phyloP scores from a whole-genome alignment of 2,113 vertebrate genomes.

The Pomatorhinus ruficollis region DNA sequence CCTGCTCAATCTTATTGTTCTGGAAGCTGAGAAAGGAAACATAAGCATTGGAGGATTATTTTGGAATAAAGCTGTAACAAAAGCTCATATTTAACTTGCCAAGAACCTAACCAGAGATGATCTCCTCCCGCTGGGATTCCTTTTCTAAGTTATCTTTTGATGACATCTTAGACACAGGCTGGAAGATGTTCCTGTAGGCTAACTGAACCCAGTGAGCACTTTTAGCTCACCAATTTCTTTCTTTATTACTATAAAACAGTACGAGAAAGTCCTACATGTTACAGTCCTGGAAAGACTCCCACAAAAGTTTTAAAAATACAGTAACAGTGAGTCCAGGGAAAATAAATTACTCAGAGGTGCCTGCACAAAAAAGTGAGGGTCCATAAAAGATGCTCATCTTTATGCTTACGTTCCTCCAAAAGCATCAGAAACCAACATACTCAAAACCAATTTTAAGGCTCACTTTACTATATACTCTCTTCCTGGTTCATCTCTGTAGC shows the following conservation, averaged over 20 bases:
- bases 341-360: not conserved
- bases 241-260: not conserved
- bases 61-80: not conserved
- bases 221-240: not conserved
- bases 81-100: not conserved
- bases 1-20: conserved; percentile 37
- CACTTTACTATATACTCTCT: not conserved
- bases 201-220: not conserved
- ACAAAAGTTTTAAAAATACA: not conserved
- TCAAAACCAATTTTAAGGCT: not conserved
- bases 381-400: not conserved
- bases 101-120: not conserved
- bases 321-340: not conserved
- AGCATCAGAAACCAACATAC: not conserved
- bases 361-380: not conserved
- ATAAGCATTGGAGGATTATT: not conserved
- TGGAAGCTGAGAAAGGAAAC: conserved; percentile 66
- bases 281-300: not conserved
- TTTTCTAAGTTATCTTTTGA: not conserved
- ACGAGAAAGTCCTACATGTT: not conserved
- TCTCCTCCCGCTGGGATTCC: not conserved
- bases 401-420: not conserved
- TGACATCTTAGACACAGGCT: not conserved
- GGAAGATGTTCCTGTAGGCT: not conserved
- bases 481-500: not conserved